phyloP scores from a whole-genome alignment of 92 coral and sea anemone species.

The Diadumene lineata region DNA sequence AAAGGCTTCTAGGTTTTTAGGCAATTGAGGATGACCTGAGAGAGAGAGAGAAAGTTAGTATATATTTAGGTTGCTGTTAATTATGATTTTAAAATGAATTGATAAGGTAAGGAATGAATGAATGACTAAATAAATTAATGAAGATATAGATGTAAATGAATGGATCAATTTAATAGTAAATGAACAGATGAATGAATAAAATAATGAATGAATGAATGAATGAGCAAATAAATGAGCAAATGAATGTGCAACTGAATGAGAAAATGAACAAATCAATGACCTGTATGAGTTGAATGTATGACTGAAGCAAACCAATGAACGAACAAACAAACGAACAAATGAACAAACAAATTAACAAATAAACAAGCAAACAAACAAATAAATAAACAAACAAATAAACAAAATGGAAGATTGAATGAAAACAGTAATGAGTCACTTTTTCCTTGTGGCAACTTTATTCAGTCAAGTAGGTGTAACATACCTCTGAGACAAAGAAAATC shows the following conservation, averaged over 20 bases:
- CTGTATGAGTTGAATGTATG: no score
- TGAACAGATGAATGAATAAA: background rate
- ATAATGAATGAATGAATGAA: background rate
- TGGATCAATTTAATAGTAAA: background rate
- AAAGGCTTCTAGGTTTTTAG: conserved; percentile 81
- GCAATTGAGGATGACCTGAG: conserved; percentile 76
- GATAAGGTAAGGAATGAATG: background rate
- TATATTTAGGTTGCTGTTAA: no score
- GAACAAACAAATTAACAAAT: background rate
- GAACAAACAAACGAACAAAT: background rate
- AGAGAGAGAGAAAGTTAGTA: background rate
- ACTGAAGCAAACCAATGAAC: no score
- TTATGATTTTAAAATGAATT: background rate
- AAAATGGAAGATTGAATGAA: background rate
- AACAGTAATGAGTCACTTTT: background rate
- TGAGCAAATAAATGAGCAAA: background rate
- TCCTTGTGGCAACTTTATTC: background rate
- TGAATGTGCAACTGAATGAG: no score
- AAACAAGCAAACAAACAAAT: no score
- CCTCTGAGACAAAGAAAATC: conserved; percentile 94
- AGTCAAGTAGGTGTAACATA: no score
- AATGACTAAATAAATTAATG: no score
- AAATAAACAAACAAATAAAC: background rate
- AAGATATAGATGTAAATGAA: background rate
- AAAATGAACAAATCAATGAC: background rate